phyloP scores from a whole-genome alignment of 2,113 vertebrate species.

The Plestiodon gilberti region DNA sequence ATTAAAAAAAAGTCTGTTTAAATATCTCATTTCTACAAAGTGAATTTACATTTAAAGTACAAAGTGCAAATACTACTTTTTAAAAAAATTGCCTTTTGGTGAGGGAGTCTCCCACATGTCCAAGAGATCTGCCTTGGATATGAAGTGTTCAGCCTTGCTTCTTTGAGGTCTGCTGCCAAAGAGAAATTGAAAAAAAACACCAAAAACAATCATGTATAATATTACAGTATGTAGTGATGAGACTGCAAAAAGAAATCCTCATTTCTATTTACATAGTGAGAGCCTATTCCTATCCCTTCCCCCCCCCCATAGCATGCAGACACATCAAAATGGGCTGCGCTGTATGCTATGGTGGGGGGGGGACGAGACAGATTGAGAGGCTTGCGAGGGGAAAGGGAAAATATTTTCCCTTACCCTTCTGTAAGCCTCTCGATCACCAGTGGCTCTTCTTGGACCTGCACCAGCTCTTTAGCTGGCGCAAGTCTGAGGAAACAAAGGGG shows the following conservation, averaged over 20 bases:
- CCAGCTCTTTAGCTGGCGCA: too few relatives aligned
- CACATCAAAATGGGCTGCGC: too few relatives aligned
- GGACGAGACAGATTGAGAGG: too few relatives aligned
- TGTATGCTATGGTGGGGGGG: too few relatives aligned
- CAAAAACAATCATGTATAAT: background rate
- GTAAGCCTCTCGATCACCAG: too few relatives aligned
- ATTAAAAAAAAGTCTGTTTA: conserved; percentile 89
- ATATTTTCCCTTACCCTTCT: too few relatives aligned
- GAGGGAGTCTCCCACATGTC: conserved; percentile 77
- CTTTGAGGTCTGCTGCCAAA: conserved; percentile 83
- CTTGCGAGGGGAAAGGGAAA: too few relatives aligned
- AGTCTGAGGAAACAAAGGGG: too few relatives aligned
- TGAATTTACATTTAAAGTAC: conserved; percentile 99
- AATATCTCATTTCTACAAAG: conserved; percentile 96
- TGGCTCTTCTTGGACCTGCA: too few relatives aligned
- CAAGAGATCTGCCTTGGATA: conserved; percentile 61
- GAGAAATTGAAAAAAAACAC: conserved; percentile 19
- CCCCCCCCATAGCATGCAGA: too few relatives aligned
- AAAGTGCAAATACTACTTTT: conserved; percentile 98
- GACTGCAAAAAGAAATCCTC: background rate
- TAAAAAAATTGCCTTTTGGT: conserved; percentile 85
- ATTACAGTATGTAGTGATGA: background rate
- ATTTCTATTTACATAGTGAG: background rate
- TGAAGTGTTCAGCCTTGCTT: conserved; percentile 86
- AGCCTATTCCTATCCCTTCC: background rate